Evolutionary conservation across 2,113 vertebrate genomes (phyloP), one percentile per base, ranked within the genome.

Genomic region (Theristicus caerulescens): DNA sequence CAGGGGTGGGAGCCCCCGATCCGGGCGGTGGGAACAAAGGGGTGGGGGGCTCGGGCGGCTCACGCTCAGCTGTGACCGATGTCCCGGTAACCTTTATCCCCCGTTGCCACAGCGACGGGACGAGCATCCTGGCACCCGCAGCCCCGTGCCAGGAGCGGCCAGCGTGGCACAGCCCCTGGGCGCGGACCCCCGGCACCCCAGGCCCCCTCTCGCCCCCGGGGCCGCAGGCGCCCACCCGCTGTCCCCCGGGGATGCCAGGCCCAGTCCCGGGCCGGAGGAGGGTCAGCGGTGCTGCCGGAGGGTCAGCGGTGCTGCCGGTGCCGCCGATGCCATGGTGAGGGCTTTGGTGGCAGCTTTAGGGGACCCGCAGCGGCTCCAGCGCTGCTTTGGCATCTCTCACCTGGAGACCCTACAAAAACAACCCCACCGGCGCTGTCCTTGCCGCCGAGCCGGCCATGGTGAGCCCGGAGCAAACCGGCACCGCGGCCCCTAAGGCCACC

Each of bases 51-150:
- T 8, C 4, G 27, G 40, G 65, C 49, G 10, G 66, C 65, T 49
- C 31, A 69, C 72, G 22, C 65, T 72, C 58, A 72, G 73, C 58
- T 51, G 74, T 57, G 74, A 55, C 82, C 61, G 54, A 44, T 71
- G 92, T 82, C 87, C 77, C 76, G 7, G 69, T 64, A 81, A 82
- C 76, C 88, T 90, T 86, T 59, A 54, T 91, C 65, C 40, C 29
- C 72, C 8, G 27, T 72, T 82, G 71, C 78, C 82, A 59, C 46
- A 77, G 88, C 8, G 29, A 82, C n/a, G 3, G 65, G 58, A 71
- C 3, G 26, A 78, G 82, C 78, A 82, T 82, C 82, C 70, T 76
- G 81, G 86, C 86, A 72, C 25, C 19, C 13, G 22, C 69, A 58
- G 62, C 84, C 84, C 64, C 17, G 26, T 79, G 73, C 89, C 82